phyloP scores from a whole-genome alignment of 2,113 vertebrate species.

The Casuarius casuarius region DNA sequence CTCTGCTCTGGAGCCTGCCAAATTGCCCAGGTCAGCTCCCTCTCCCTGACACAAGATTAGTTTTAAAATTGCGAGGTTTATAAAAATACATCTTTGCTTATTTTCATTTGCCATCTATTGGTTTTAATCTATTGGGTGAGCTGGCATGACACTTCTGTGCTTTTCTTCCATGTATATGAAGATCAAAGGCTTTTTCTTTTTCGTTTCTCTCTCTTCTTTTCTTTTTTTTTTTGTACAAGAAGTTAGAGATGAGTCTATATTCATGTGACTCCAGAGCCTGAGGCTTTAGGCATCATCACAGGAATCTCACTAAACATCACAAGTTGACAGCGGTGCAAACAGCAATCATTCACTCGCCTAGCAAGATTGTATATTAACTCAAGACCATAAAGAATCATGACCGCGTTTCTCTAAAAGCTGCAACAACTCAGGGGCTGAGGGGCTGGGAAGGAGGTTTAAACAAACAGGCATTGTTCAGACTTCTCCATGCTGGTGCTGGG shows the following conservation, averaged over 20 bases:
- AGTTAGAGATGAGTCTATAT: background rate
- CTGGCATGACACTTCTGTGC: background rate
- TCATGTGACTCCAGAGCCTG: constrained; percentile 12
- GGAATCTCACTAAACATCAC: constrained; percentile 35
- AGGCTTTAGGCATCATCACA: constrained; percentile 55
- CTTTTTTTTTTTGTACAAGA: background rate
- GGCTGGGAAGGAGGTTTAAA: background rate
- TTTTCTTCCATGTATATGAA: background rate
- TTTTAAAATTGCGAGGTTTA: background rate
- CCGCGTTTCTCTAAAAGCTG: constrained; percentile 16
- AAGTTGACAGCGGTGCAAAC: constrained; percentile 58
- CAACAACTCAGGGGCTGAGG: accelerated
- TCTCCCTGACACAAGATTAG: accelerated
- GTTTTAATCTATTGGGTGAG: background rate
- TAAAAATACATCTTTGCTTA: background rate
- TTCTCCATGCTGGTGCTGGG: background rate
- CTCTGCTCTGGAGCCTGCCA: accelerated
- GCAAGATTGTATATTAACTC: constrained; percentile 2
- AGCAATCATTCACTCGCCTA: constrained; percentile 51
- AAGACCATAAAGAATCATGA: constrained; percentile 3
- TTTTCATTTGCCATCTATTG: constrained; percentile 2
- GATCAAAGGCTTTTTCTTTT: constrained; percentile 6
- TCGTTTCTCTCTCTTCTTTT: background rate
- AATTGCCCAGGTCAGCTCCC: background rate
- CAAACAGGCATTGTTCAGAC: background rate